Conservation (phyloP, 2,888 invertebrate genomes). For the Lycia hirtaria region DNA sequence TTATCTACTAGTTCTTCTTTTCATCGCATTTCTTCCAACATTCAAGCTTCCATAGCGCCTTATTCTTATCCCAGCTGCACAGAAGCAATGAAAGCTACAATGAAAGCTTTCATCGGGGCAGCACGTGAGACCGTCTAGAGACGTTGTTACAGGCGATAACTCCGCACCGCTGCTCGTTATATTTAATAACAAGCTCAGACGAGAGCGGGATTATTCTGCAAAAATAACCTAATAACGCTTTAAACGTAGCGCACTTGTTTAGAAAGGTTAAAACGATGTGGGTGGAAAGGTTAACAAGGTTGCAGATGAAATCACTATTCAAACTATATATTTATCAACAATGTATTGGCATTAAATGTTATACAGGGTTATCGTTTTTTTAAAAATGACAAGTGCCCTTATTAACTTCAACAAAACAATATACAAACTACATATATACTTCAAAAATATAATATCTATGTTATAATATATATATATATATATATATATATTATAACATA, state of each 20-base stretch:
- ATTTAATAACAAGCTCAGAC: constrained; percentile 37
- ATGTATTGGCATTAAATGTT: too few species aligned
- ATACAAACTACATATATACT: too few species aligned
- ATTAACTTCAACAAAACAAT: too few species aligned
- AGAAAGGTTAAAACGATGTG: constrained; percentile 14
- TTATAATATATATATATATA: too few species aligned
- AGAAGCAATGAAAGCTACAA: constrained; percentile 5
- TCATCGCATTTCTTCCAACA: not conserved
- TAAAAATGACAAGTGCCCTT: too few species aligned
- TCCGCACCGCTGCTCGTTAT: constrained; percentile 31
- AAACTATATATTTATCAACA: too few species aligned
- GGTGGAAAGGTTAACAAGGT: constrained; percentile 8
- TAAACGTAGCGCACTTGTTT: not conserved
- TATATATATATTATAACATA: too few species aligned
- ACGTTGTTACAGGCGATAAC: constrained; percentile 31
- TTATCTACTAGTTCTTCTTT: not conserved
- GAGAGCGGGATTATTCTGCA: constrained; percentile 27
- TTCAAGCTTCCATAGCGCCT: not conserved
- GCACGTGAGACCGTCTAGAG: constrained; percentile 34
- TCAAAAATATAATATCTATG: too few species aligned
- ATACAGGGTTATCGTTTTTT: too few species aligned
- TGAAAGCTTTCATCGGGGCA: constrained; percentile 11
- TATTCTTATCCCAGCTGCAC: not conserved
- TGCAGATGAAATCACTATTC: not conserved
- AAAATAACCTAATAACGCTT: constrained; percentile 12